Conservation (phyloP, 2,113 vertebrate species). For the Sterrhoptilus dennistouni region DNA sequence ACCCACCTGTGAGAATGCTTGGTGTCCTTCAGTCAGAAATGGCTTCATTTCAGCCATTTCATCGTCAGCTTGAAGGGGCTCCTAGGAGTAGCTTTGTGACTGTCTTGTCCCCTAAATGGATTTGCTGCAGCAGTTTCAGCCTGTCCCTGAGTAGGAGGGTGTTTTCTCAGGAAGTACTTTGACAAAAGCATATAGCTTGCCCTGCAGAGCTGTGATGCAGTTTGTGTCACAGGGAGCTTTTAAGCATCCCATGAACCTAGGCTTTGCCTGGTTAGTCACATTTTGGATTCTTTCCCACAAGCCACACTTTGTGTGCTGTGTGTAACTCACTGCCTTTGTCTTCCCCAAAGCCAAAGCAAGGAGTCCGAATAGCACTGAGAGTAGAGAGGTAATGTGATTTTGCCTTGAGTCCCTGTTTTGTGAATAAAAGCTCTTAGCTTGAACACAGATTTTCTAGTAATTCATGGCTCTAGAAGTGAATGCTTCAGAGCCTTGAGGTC, state of each 20-base stretch:
- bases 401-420: background rate
- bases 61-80: background rate
- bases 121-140: background rate
- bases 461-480: background rate
- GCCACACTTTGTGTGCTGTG: background rate
- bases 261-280: rapidly evolving
- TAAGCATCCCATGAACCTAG: background rate
- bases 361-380: background rate
- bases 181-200: rapidly evolving
- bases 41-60: background rate
- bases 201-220: background rate
- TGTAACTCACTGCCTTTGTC: background rate
- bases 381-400: background rate
- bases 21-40: background rate
- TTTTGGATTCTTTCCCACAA: background rate
- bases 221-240: background rate
- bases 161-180: background rate
- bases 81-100: background rate
- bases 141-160: background rate
- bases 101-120: rapidly evolving
- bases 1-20: background rate
- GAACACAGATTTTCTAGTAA: background rate
- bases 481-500: background rate
- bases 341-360: background rate
- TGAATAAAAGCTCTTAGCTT: background rate